These are phyloP conservation scores for Pseudomyrmex sp. DNA, from an alignment of 1,140 invertebrate species.

Conservation along the genomic window DNA sequence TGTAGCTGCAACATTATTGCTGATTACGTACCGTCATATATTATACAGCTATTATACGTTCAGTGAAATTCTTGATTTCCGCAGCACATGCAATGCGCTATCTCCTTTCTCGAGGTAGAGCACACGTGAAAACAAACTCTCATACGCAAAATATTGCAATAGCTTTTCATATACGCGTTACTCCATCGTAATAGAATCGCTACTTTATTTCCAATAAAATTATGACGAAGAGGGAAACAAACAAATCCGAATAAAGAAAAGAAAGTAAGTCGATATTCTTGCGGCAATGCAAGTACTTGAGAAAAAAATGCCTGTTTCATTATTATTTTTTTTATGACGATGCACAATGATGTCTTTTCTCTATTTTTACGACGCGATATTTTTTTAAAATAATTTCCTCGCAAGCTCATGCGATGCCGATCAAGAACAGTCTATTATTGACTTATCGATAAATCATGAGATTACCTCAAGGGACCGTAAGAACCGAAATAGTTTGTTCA, in stretches of 20 bases:
- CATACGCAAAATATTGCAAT: conserved; percentile 35
- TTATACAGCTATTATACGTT: conserved; percentile 41
- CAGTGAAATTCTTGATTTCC: conserved; percentile 22
- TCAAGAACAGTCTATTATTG: conserved; percentile 13
- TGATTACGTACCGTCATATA: conserved; percentile 55
- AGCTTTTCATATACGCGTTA: conserved; percentile 9
- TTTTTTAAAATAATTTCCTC: conserved; percentile 29
- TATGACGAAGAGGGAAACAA: neutral
- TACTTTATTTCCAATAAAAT: conserved; percentile 17
- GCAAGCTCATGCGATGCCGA: conserved; percentile 30
- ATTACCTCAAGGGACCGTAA: conserved; percentile 43
- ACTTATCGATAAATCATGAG: conserved; percentile 61
- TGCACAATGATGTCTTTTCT: neutral
- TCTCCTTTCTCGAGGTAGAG: neutral
- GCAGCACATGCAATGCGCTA: conserved; percentile 28
- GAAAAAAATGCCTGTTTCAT: conserved; percentile 3
- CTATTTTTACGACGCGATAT: conserved; percentile 46
- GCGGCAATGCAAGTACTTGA: neutral
- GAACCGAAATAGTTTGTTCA: conserved; percentile 66
- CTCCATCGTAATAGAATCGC: too few relatives aligned
- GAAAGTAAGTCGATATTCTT: conserved; percentile 7
- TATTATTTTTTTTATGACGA: conserved; percentile 1
- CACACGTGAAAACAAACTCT: neutral
- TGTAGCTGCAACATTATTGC: conserved; percentile 49
- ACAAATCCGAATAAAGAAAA: conserved; percentile 9